These are phyloP conservation scores for Meteorus sp. DNA, from an alignment of 1,140 invertebrate genomes.

Conservation along the genomic window DNA sequence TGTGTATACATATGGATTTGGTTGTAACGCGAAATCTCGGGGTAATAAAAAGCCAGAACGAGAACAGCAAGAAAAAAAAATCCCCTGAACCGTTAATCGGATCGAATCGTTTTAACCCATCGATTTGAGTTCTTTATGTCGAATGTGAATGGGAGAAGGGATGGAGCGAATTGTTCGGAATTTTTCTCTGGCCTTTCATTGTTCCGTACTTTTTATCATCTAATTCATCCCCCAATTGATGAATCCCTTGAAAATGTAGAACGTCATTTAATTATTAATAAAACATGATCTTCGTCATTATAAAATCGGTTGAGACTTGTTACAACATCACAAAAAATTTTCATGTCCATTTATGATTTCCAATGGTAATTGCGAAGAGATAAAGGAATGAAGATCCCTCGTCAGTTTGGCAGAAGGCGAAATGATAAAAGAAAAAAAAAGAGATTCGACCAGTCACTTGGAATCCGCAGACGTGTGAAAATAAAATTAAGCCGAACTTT, in stretches of 20 bases:
- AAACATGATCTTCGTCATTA: no score
- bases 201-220: no score
- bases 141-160: no score
- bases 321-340: background rate
- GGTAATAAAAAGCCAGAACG: slow-evolving; percentile 14
- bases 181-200: background rate
- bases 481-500: slow-evolving; percentile 65
- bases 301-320: background rate
- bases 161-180: no score
- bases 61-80: background rate
- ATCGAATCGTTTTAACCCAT: slow-evolving; percentile 7
- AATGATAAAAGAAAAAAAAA: slow-evolving; percentile 2
- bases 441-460: slow-evolving; percentile 28
- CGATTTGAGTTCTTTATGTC: slow-evolving; percentile 6
- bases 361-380: slow-evolving; percentile 50
- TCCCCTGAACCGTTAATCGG: background rate
- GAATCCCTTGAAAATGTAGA: no score
- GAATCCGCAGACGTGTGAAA: slow-evolving; percentile 58
- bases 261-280: no score
- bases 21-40: slow-evolving; percentile 14
- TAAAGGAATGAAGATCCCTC: slow-evolving; percentile 38
- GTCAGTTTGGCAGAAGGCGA: slow-evolving; percentile 10
- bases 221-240: no score
- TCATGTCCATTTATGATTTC: slow-evolving; percentile 27
- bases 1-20: slow-evolving; percentile 5